phyloP scores from a whole-genome alignment of 2,797 vertebrate species.

The Bradypodion ventrale region DNA sequence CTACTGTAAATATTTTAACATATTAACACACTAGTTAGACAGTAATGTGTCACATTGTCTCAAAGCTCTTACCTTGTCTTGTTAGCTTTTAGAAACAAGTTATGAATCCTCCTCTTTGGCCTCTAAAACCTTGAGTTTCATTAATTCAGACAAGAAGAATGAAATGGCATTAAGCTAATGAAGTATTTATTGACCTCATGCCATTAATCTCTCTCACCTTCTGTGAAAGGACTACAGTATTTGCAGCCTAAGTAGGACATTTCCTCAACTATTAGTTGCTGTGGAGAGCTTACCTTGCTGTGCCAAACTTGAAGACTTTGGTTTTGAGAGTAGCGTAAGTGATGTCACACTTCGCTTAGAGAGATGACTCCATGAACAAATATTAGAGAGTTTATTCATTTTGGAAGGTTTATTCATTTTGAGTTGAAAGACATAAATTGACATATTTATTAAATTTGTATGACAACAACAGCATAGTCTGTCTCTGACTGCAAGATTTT shows the following conservation, averaged over 20 bases:
- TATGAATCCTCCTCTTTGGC: neutral
- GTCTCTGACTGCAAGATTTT: neutral
- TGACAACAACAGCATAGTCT: neutral
- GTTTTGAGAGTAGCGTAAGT: neutral
- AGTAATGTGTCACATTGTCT: conserved; percentile 10
- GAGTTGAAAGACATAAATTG: neutral
- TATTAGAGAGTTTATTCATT: neutral
- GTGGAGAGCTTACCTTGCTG: conserved; percentile 4
- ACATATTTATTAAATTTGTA: neutral
- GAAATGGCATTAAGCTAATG: conserved; percentile 6
- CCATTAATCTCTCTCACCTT: neutral
- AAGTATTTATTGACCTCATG: conserved; percentile 4
- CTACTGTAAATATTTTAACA: neutral
- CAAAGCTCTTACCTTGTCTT: conserved; percentile 18
- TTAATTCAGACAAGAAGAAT: conserved; percentile 32
- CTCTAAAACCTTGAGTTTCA: conserved; percentile 14
- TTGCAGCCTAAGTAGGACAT: neutral
- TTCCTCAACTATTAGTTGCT: neutral
- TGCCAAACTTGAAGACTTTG: neutral
- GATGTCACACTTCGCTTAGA: neutral
- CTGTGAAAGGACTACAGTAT: conserved; percentile 19
- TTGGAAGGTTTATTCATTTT: neutral
- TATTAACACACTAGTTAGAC: neutral
- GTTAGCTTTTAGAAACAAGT: neutral
- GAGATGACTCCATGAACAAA: neutral